Evolutionary conservation across 2,888 invertebrate genomes (phyloP), one percentile per base, ranked within the genome.

Genomic region (Synanthedon tipuliformis): DNA sequence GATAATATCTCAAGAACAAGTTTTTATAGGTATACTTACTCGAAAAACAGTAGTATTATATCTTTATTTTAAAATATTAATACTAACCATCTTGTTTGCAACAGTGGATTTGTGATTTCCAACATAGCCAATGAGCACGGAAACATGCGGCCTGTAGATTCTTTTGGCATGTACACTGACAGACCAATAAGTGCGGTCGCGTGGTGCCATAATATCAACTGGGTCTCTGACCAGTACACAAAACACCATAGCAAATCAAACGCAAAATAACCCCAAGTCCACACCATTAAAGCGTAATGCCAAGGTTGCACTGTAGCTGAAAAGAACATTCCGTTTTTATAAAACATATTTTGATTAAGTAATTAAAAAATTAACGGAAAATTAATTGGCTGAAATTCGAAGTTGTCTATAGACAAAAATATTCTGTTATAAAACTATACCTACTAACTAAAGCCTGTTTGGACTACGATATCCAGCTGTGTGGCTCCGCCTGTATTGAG

Each of bases 251-350:
- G 63, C 41, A 90, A 73, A 71, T 91, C 91, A 62, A 89, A 89
- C 1, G 90, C 78, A 68, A 91, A 91, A 73, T 91, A 91, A 16
- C 91, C 90, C 71, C 90, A 85, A 50, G 90, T 90, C 74, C 87
- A 82, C 1, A 87, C 63, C 81, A 91, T 82, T 34, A 90, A 68
- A 4, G 74, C 67, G 60, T 83, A 81, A 59, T 88, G 80, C 8
- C 60, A 62, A n/a, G 63, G 52, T 12, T 77, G 64, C 56, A 76
- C 59, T 64, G 68, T 71, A 62, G 61, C 87, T 88, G 66, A 10
- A 64, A 64, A 27, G 5, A 4, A 27, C 5, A 27, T 27, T 27
- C 27, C 1, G 7, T 27, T 3, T 27, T 27, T 27, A 27, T 27
- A 27, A 27, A 18, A 23, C 23, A 2, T 3, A 18, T 18, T 3